Evolutionary conservation across 2,113 vertebrate species (phyloP).

Genomic region (Edolisoma coerulescens): DNA sequence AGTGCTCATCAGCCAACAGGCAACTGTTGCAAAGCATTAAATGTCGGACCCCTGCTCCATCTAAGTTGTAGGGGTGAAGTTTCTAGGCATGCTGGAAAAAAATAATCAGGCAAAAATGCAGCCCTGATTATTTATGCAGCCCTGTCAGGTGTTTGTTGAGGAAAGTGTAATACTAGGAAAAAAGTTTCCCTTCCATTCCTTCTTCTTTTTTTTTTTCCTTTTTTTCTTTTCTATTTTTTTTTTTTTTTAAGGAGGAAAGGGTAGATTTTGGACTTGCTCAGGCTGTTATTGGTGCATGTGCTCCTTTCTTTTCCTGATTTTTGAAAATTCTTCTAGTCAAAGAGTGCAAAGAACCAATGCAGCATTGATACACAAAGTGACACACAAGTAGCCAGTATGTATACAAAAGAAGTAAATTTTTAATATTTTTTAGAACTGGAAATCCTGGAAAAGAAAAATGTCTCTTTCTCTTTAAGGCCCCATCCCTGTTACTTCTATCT

Average conservation of each 20-base stretch:
- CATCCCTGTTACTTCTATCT: neutral
- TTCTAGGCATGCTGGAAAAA: neutral
- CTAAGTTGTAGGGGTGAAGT: neutral
- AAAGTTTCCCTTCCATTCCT: rapidly evolving
- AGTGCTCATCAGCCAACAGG: neutral
- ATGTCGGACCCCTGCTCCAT: neutral
- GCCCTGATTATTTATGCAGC: neutral
- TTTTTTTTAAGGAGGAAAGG: too few relatives aligned
- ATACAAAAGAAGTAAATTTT: neutral
- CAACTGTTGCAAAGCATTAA: neutral
- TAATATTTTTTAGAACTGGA: neutral
- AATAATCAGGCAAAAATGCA: neutral
- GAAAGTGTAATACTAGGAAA: neutral
- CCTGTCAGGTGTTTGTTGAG: neutral
- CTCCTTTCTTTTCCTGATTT: neutral
- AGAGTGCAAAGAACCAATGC: neutral
- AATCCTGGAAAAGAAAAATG: neutral
- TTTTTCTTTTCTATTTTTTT: too few relatives aligned
- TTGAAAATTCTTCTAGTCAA: neutral
- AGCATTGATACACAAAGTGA: rapidly evolving
- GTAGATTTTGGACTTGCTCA: neutral
- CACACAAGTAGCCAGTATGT: neutral
- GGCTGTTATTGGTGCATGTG: neutral
- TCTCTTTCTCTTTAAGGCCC: neutral
- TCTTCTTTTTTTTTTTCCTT: too few relatives aligned